Conservation (phyloP, 1,140 invertebrate species). For the Pissodes strobi region DNA sequence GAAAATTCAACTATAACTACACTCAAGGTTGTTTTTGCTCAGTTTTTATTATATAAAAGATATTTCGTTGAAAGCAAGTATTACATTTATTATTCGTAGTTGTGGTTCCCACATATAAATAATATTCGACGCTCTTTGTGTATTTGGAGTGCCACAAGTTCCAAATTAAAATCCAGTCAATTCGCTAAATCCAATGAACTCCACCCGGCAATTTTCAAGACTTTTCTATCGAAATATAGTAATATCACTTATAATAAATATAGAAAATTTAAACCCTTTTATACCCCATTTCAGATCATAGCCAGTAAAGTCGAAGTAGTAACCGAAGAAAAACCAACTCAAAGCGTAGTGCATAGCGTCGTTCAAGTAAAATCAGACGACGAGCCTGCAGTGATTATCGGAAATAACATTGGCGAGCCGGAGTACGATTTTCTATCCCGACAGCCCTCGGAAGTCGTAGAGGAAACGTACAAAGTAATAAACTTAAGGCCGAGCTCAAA, state of each 20-base stretch:
- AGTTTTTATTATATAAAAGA: too few species aligned
- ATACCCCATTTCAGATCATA: constrained; percentile 44
- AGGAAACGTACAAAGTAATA: constrained; percentile 58
- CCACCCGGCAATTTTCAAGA: not conserved
- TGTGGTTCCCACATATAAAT: too few species aligned
- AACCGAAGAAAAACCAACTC: constrained; percentile 38
- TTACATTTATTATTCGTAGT: too few species aligned
- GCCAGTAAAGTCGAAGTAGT: constrained; percentile 60
- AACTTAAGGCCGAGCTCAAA: constrained; percentile 57
- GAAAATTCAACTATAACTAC: too few species aligned
- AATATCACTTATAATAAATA: constrained; percentile 2
- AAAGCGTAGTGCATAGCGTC: constrained; percentile 55
- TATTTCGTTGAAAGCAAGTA: too few species aligned
- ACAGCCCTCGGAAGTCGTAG: constrained; percentile 73
- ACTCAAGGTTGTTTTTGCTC: too few species aligned
- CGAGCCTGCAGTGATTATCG: constrained; percentile 56
- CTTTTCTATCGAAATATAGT: not conserved
- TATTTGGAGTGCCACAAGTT: too few species aligned
- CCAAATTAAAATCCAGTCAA: too few species aligned
- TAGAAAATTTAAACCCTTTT: not conserved
- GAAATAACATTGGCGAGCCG: constrained; percentile 75
- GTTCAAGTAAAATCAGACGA: constrained; percentile 59
- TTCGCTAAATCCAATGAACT: too few species aligned
- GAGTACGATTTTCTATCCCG: constrained; percentile 83
- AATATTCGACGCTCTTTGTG: too few species aligned